Conservation (phyloP, 2,113 vertebrate genomes). For the Scartelaos histophorus region DNA sequence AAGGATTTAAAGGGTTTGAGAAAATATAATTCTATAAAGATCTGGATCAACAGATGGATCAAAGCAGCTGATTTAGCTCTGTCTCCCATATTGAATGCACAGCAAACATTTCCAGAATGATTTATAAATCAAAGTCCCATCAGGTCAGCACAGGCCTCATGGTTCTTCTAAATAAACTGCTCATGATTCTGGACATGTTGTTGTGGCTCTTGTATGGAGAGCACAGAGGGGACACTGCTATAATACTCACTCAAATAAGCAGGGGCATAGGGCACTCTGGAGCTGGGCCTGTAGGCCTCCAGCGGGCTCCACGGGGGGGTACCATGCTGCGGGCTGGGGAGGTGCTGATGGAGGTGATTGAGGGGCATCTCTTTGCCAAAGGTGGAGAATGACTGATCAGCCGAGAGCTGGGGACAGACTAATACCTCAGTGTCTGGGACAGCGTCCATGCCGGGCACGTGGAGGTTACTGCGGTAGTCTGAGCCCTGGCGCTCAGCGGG, state of each 20-base stretch:
- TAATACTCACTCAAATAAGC: constrained; percentile 95
- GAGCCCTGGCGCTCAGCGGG: constrained; percentile 92
- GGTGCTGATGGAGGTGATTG: constrained; percentile 60
- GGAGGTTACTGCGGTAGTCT: constrained; percentile 98
- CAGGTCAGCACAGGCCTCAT: too few species aligned
- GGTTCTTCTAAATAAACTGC: too few species aligned
- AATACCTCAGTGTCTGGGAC: constrained; percentile 98
- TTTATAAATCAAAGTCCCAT: neutral
- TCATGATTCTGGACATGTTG: neutral
- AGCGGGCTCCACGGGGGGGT: constrained; percentile 93
- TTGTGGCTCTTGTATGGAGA: neutral
- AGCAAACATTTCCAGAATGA: neutral
- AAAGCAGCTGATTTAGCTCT: neutral
- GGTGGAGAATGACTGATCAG: constrained; percentile 93
- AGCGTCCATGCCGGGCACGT: constrained; percentile 98
- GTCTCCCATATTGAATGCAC: neutral
- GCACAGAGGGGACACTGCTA: constrained; percentile 11
- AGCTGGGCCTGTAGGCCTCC: constrained; percentile 91
- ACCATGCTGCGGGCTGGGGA: constrained; percentile 70
- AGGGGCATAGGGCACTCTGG: constrained; percentile 90
- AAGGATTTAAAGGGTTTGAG: constrained; percentile 32
- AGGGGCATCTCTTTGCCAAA: constrained; percentile 93
- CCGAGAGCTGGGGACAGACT: constrained; percentile 86
- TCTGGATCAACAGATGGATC: neutral
- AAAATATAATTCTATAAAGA: constrained; percentile 40